These are phyloP conservation scores for Mustela nigripes DNA, from an alignment of 2,113 vertebrate species.

Conservation along the genomic window DNA sequence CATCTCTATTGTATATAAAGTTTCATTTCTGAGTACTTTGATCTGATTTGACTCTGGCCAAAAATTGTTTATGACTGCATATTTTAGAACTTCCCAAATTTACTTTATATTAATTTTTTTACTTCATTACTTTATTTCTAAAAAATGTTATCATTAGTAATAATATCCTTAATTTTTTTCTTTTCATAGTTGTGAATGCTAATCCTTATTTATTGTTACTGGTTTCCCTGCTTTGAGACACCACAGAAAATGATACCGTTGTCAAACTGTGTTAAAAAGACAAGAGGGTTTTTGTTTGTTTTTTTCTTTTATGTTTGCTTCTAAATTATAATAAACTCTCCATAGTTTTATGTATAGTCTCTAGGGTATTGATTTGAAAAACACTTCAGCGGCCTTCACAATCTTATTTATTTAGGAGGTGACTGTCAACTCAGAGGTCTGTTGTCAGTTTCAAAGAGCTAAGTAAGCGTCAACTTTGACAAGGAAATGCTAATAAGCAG, in stretches of 20 bases:
- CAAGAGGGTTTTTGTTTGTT: not conserved
- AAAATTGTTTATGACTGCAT: not conserved
- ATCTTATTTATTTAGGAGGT: constrained; percentile 59
- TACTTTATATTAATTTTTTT: constrained; percentile 51
- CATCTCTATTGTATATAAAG: not conserved
- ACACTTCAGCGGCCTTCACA: constrained; percentile 39
- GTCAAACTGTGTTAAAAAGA: not conserved
- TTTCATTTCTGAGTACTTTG: not conserved
- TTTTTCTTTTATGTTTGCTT: constrained; percentile 42
- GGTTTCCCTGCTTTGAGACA: constrained; percentile 28
- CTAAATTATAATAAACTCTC: constrained; percentile 69
- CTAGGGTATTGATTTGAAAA: constrained; percentile 42
- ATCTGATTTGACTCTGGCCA: not conserved
- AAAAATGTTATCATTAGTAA: constrained; percentile 47
- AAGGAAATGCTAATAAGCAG: constrained; percentile 65
- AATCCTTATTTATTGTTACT: constrained; percentile 33
- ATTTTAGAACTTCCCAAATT: not conserved
- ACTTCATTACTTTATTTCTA: constrained; percentile 54
- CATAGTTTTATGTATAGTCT: constrained; percentile 10
- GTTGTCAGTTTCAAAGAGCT: constrained; percentile 75
- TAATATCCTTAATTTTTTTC: not conserved
- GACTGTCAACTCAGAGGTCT: constrained; percentile 65
- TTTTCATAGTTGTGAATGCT: not conserved
- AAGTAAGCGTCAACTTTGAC: constrained; percentile 51
- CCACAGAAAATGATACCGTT: not conserved